phyloP scores from a whole-genome alignment of 2,888 invertebrate species.

The Aporophyla lueneburgensis region DNA sequence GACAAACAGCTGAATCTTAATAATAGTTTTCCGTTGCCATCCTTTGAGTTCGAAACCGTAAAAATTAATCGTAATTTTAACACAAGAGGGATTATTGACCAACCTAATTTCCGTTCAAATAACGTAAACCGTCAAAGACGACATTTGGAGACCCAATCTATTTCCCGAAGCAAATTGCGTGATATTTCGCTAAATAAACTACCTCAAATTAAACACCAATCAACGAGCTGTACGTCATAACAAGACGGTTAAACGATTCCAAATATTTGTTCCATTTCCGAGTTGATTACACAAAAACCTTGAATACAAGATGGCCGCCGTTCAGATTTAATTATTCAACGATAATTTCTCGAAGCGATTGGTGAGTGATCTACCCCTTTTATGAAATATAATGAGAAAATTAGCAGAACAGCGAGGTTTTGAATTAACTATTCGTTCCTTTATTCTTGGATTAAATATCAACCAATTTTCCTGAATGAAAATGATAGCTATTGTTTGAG shows the following conservation, averaged over 20 bases:
- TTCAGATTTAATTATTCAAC: conserved; percentile 57
- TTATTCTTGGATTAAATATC: conserved; percentile 62
- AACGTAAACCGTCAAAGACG: not conserved
- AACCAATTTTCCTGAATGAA: conserved; percentile 63
- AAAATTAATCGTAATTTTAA: not conserved
- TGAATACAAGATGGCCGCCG: conserved; percentile 39
- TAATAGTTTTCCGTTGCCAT: no score
- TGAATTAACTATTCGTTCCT: conserved; percentile 48
- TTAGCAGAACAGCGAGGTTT: conserved; percentile 55
- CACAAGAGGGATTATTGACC: not conserved
- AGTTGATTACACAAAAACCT: conserved; percentile 33
- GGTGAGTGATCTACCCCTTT: conserved; percentile 55
- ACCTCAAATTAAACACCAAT: conserved; percentile 47
- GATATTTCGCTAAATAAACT: conserved; percentile 45
- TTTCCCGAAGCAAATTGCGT: not conserved
- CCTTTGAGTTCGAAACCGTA: no score
- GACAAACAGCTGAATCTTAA: no score
- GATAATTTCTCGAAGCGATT: conserved; percentile 58
- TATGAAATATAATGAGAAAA: conserved; percentile 65
- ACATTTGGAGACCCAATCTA: not conserved
- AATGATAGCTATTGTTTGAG: conserved; percentile 58
- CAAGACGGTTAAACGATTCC: conserved; percentile 49
- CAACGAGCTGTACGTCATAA: conserved; percentile 29
- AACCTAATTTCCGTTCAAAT: not conserved
- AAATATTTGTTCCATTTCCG: conserved; percentile 31